Evolutionary conservation across 2,113 vertebrate species (phyloP).

Genomic region (Microcebus jonahi): DNA sequence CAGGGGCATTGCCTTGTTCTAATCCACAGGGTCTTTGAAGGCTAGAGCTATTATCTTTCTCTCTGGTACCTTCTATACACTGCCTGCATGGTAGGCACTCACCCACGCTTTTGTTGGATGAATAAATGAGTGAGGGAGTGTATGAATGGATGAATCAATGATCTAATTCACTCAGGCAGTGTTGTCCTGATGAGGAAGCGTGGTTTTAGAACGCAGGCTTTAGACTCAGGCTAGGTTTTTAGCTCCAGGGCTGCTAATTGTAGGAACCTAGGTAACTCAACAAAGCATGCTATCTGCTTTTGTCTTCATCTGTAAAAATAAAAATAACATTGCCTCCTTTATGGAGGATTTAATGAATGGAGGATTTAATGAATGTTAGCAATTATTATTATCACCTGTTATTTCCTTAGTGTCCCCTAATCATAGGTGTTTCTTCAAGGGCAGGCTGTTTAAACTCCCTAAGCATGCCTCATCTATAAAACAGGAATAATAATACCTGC

Average conservation of each 20-base stretch:
- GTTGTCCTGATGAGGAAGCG: background rate
- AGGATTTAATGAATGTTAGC: background rate
- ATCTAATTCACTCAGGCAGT: background rate
- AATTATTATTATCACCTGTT: background rate
- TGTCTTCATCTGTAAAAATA: background rate
- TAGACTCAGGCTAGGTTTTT: background rate
- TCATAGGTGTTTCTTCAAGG: background rate
- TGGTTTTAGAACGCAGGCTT: background rate
- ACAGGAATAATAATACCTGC: background rate
- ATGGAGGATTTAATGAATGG: background rate
- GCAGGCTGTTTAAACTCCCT: background rate
- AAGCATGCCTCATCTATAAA: background rate
- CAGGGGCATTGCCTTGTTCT: background rate
- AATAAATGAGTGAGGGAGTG: background rate
- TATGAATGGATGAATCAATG: background rate
- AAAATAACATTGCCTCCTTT: background rate
- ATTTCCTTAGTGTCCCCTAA: background rate
- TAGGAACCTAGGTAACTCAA: background rate
- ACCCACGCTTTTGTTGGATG: background rate
- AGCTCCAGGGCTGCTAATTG: background rate
- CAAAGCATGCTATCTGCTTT: background rate
- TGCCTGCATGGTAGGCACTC: background rate
- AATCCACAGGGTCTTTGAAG: background rate
- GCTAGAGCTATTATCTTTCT: background rate
- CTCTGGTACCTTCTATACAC: background rate